phyloP scores from a whole-genome alignment of 2,888 invertebrate species.

The Ennomos quercinarius region DNA sequence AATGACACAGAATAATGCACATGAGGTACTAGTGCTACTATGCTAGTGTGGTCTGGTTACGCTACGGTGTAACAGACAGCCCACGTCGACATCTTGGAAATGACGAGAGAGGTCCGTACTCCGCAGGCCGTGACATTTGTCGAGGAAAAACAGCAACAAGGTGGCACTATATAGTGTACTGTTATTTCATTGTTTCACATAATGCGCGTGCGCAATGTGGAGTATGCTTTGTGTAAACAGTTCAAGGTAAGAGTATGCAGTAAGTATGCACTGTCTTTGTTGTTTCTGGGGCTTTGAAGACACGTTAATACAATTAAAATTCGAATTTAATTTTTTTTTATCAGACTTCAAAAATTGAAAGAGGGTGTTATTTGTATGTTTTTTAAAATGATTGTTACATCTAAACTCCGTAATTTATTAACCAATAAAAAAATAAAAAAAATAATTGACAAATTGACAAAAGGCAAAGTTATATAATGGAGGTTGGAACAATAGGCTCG shows the following conservation, averaged over 20 bases:
- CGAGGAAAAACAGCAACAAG: slow-evolving; percentile 44
- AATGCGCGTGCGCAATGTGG: slow-evolving; percentile 27
- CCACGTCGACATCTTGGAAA: slow-evolving; percentile 45
- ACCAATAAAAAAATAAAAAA: too few relatives aligned
- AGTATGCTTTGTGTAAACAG: slow-evolving; percentile 7
- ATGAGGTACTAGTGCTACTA: too few relatives aligned
- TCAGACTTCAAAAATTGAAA: too few relatives aligned
- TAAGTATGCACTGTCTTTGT: slow-evolving; percentile 21
- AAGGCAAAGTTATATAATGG: too few relatives aligned
- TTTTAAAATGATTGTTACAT: too few relatives aligned
- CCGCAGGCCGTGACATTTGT: slow-evolving; percentile 65
- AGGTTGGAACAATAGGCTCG: too few relatives aligned
- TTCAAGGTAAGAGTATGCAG: slow-evolving; percentile 31
- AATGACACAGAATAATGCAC: too few relatives aligned
- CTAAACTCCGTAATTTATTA: too few relatives aligned
- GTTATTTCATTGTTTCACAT: slow-evolving; percentile 43
- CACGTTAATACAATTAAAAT: too few relatives aligned
- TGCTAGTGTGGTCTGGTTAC: slow-evolving; percentile 19
- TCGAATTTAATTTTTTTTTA: too few relatives aligned
- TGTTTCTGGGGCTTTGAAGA: not conserved
- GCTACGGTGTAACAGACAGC: slow-evolving; percentile 38
- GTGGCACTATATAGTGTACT: slow-evolving; percentile 31
- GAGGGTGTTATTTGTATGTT: too few relatives aligned
- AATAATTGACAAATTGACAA: too few relatives aligned
- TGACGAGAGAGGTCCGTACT: slow-evolving; percentile 45